phyloP scores from a whole-genome alignment of 2,888 invertebrate species.

The Entomobrya multifasciata region DNA sequence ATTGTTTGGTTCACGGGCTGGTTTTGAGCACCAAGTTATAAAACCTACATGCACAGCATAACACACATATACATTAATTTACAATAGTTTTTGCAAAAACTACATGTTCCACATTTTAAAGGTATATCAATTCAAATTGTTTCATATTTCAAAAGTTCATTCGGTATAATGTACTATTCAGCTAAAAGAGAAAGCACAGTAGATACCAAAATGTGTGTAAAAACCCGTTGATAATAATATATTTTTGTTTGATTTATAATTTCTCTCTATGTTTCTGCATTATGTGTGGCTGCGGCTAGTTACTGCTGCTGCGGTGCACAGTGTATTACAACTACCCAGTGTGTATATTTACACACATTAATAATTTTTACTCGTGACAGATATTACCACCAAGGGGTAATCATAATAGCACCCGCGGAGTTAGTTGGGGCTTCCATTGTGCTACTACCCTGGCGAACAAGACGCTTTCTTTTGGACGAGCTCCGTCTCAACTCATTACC shows the following conservation, averaged over 20 bases:
- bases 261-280: constrained; percentile 39
- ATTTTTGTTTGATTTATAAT: constrained; percentile 63
- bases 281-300: no score
- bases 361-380: constrained; percentile 68
- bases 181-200: background rate
- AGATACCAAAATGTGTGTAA: background rate
- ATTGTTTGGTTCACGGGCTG: no score
- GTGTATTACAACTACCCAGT: constrained; percentile 16
- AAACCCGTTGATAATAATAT: background rate
- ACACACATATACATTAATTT: no score
- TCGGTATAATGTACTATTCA: no score
- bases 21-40: no score
- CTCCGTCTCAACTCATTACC: constrained; percentile 70
- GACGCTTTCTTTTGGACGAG: constrained; percentile 81
- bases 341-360: constrained; percentile 53
- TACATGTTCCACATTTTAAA: no score
- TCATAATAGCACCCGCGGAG: constrained; percentile 85
- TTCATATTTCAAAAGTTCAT: no score
- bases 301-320: background rate
- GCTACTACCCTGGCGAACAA: constrained; percentile 88
- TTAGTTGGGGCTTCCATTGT: constrained; percentile 91
- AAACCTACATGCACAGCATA: no score
- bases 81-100: no score
- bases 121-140: no score
- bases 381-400: constrained; percentile 71